These are phyloP conservation scores for Steromphala cineraria DNA, from an alignment of 2,888 invertebrate genomes.

Conservation along the genomic window DNA sequence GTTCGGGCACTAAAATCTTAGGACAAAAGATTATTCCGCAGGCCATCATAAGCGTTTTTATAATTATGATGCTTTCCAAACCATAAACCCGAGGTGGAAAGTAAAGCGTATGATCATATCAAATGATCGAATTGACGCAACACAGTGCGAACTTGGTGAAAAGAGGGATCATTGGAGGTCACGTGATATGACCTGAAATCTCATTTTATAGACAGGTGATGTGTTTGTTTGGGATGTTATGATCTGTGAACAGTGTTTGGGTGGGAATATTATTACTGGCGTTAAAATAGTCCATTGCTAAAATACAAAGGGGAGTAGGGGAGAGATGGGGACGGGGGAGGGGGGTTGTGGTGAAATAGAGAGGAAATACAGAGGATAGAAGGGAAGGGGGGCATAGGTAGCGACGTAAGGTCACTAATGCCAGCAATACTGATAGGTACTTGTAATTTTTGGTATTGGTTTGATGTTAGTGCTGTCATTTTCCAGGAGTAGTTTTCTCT, in stretches of 20 bases:
- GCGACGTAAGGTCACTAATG: no score
- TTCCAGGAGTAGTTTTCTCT: no score
- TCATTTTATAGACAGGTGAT: background rate
- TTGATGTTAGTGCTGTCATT: no score
- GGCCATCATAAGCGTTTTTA: background rate
- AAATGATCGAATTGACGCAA: background rate
- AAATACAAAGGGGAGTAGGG: no score
- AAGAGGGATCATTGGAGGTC: background rate
- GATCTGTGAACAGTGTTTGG: background rate
- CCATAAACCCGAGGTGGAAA: background rate
- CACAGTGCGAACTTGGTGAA: background rate
- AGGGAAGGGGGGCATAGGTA: no score
- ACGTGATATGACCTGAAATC: background rate
- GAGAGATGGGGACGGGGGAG: no score
- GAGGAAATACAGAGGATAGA: no score
- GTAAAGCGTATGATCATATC: background rate
- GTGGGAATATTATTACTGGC: background rate
- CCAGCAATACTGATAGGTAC: no score
- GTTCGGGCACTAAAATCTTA: no score
- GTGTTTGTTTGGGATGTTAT: background rate
- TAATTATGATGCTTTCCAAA: background rate
- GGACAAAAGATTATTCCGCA: no score
- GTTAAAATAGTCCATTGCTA: background rate
- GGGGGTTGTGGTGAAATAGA: no score
- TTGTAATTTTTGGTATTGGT: no score